Evolutionary conservation across 2,113 vertebrate genomes (phyloP).

Genomic region (Galemys pyrenaicus): DNA sequence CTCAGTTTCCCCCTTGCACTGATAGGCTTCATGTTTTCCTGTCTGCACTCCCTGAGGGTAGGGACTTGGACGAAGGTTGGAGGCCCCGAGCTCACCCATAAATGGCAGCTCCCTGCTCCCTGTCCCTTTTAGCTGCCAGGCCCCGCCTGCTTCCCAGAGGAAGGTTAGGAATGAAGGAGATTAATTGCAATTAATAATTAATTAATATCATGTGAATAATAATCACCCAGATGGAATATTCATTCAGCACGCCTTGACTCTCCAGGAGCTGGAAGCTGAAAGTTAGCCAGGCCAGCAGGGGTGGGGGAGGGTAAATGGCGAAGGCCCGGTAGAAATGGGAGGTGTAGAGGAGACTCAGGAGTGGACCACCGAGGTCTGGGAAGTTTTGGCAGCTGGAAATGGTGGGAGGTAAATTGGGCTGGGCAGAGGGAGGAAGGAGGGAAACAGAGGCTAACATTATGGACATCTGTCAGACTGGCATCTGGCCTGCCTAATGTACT

Average conservation of each 20-base stretch:
- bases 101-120: not conserved
- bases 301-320: not conserved
- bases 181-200: slow-evolving; percentile 83
- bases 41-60: not conserved
- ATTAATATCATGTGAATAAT: slow-evolving; percentile 81
- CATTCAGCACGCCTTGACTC: slow-evolving; percentile 35
- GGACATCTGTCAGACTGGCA: slow-evolving; percentile 78
- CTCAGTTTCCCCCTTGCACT: slow-evolving; percentile 61
- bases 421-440: slow-evolving; percentile 61
- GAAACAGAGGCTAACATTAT: slow-evolving; percentile 68
- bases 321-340: not conserved
- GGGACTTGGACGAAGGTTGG: not conserved
- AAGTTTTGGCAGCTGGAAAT: slow-evolving; percentile 61
- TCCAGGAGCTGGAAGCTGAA: slow-evolving; percentile 62
- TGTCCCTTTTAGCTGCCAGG: slow-evolving; percentile 26
- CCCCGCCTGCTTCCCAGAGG: slow-evolving; percentile 63
- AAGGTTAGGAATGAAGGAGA: slow-evolving; percentile 76
- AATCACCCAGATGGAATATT: slow-evolving; percentile 79
- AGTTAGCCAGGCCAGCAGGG: slow-evolving; percentile 56
- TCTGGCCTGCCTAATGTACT: slow-evolving; percentile 80
- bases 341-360: not conserved
- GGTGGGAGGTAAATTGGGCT: slow-evolving; percentile 53
- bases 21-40: not conserved
- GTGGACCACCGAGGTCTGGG: not conserved
- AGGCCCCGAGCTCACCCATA: not conserved